phyloP scores from a whole-genome alignment of 2,888 invertebrate genomes.

The Drosophila mayaguana region DNA sequence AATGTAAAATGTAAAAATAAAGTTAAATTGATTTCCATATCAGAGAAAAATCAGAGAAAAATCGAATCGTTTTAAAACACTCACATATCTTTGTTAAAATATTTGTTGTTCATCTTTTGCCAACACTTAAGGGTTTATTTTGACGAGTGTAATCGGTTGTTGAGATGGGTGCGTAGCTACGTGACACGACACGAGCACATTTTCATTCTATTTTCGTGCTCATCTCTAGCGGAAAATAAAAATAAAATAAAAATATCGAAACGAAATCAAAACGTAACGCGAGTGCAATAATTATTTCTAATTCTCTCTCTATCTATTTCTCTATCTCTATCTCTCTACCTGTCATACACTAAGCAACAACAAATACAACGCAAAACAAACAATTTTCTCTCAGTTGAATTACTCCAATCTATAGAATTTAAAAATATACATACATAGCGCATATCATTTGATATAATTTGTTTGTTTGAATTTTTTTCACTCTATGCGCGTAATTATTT shows the following conservation, averaged over 20 bases:
- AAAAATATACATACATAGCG: conserved; percentile 4
- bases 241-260: conserved; percentile 22
- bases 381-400: conserved; percentile 7
- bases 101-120: conserved; percentile 46
- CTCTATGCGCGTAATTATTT: conserved; percentile 37
- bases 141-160: conserved; percentile 10
- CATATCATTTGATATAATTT: conserved; percentile 57
- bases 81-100: conserved; percentile 67
- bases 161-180: neutral
- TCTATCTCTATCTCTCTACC: conserved; percentile 16
- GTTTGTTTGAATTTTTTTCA: conserved; percentile 3
- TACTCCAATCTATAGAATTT: neutral
- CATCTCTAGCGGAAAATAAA: conserved; percentile 13
- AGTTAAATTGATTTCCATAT: conserved; percentile 51
- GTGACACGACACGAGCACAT: neutral
- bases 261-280: conserved; percentile 65
- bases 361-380: conserved; percentile 23
- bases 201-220: neutral
- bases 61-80: conserved; percentile 45
- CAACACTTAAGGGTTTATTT: conserved; percentile 17
- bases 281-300: conserved; percentile 77
- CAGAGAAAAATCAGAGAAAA: conserved; percentile 49
- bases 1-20: conserved; percentile 1
- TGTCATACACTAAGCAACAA: conserved; percentile 39
- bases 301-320: conserved; percentile 19